These are phyloP conservation scores for Noturus placidus DNA, from an alignment of 2,113 vertebrate species.

Conservation along the genomic window DNA sequence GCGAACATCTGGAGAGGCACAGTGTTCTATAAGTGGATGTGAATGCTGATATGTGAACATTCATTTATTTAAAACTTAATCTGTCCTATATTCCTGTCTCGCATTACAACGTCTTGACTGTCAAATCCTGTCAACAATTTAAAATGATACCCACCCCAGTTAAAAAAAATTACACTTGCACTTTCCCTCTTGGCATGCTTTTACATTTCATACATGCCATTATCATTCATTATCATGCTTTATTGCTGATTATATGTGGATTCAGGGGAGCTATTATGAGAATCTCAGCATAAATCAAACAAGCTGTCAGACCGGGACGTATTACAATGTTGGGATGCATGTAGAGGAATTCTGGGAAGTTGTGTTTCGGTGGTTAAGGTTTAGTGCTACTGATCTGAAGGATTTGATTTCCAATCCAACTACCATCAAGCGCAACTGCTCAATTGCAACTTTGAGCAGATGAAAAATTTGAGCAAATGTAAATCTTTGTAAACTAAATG, in stretches of 20 bases:
- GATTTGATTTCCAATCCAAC: neutral
- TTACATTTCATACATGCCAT: conserved; percentile 60
- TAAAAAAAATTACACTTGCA: conserved; percentile 61
- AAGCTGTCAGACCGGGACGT: conserved; percentile 48
- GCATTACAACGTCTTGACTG: conserved; percentile 49
- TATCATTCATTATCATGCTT: conserved; percentile 68
- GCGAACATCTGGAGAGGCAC: conserved; percentile 27
- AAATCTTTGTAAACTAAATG: neutral
- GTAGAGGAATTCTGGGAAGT: neutral
- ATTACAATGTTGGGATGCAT: neutral
- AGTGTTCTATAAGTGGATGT: conserved; percentile 19
- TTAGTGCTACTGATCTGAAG: neutral
- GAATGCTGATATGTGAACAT: conserved; percentile 34
- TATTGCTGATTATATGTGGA: conserved; percentile 66
- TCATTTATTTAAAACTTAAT: conserved; percentile 32
- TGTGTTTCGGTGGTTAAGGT: neutral
- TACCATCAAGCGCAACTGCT: neutral
- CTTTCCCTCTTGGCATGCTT: conserved; percentile 61
- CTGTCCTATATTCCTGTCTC: conserved; percentile 27
- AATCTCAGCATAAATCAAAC: conserved; percentile 63
- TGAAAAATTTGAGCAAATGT: neutral
- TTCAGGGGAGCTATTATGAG: conserved; percentile 61
- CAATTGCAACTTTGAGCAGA: neutral
- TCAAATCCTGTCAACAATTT: conserved; percentile 67
- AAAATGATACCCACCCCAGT: conserved; percentile 57